Evolutionary conservation across 1,140 invertebrate genomes (phyloP).

Genomic region (Aphelenchoides besseyi): DNA sequence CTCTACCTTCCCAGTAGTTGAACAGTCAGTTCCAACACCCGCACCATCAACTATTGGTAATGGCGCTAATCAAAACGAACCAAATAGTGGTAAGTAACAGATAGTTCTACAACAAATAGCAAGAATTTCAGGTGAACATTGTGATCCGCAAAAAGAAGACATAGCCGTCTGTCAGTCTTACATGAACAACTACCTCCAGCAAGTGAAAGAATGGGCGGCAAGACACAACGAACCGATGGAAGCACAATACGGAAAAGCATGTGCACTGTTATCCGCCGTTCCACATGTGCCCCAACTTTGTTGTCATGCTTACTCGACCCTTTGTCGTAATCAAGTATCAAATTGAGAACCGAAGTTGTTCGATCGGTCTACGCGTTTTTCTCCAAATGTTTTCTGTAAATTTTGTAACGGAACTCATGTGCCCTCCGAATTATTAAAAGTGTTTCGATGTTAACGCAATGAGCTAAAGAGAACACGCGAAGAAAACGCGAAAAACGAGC

Average conservation of each 20-base stretch:
- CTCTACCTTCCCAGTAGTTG: no score
- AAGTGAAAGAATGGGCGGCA: constrained; percentile 43
- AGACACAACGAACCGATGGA: constrained; percentile 42
- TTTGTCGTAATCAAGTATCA: constrained; percentile 39
- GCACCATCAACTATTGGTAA: no score
- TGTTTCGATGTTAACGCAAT: background rate
- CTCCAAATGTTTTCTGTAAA: background rate
- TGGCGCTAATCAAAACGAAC: no score
- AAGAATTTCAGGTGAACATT: background rate
- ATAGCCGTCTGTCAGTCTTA: constrained; percentile 39
- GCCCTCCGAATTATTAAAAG: background rate
- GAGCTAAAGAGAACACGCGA: background rate
- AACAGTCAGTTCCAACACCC: no score
- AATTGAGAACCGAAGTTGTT: background rate
- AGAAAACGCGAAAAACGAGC: background rate
- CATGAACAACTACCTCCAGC: constrained; percentile 41
- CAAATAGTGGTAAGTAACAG: no score
- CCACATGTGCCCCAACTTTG: constrained; percentile 47
- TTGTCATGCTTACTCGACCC: constrained; percentile 42
- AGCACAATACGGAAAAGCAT: constrained; percentile 46
- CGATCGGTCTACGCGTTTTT: background rate
- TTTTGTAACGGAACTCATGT: no score
- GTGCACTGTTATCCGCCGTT: constrained; percentile 39
- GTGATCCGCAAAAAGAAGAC: constrained; percentile 22
- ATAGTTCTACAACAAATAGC: no score